Evolutionary conservation across 2,888 invertebrate species (phyloP).

Genomic region (Cheilosia variabilis): DNA sequence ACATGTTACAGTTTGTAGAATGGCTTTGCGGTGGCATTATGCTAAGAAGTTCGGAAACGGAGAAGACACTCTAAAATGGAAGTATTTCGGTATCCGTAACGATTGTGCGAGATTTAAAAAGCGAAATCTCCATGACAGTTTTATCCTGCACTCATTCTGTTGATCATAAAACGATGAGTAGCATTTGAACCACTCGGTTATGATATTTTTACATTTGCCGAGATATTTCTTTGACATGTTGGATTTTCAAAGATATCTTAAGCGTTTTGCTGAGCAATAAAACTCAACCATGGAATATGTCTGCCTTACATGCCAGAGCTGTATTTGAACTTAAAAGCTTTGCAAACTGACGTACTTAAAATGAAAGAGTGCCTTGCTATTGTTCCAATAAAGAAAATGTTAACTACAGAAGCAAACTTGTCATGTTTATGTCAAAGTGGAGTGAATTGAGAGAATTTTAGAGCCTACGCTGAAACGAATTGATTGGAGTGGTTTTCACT

Average conservation of each 20-base stretch:
- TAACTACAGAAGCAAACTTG: neutral
- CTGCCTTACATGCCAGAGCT: neutral
- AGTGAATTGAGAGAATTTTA: too few species aligned
- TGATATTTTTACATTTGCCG: neutral
- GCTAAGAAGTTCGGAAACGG: slow-evolving; percentile 47
- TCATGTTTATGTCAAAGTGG: too few species aligned
- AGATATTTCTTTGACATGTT: slow-evolving; percentile 11
- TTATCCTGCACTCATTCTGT: slow-evolving; percentile 16
- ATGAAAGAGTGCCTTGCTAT: neutral
- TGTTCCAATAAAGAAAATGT: slow-evolving; percentile 16
- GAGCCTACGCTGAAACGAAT: too few species aligned
- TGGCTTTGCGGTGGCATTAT: slow-evolving; percentile 43
- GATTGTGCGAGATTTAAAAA: slow-evolving; percentile 2
- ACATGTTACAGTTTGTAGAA: slow-evolving; percentile 43
- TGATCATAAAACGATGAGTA: slow-evolving; percentile 51
- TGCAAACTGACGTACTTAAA: neutral
- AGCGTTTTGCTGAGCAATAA: neutral
- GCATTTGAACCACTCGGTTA: slow-evolving; percentile 39
- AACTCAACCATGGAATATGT: neutral
- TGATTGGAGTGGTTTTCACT: too few species aligned
- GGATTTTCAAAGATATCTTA: neutral
- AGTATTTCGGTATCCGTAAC: slow-evolving; percentile 27
- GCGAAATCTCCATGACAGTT: slow-evolving; percentile 16
- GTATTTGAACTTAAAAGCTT: slow-evolving; percentile 22
- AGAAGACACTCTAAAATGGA: slow-evolving; percentile 11